Evolutionary conservation across 2,113 vertebrate species (phyloP).

Genomic region (Trochalopteron elliotii): DNA sequence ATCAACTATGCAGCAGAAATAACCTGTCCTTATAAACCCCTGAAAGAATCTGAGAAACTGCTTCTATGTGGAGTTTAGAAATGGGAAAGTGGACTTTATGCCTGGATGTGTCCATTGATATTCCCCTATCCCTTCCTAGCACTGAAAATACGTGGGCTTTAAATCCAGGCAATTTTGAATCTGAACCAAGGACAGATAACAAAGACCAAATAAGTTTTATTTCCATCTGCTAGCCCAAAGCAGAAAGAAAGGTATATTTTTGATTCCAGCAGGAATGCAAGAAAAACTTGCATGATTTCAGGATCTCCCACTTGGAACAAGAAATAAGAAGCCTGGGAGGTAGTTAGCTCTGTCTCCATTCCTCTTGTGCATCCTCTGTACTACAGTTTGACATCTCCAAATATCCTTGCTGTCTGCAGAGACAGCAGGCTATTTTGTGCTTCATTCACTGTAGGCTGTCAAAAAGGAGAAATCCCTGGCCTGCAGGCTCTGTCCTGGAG

Average conservation of each 20-base stretch:
- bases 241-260: background rate
- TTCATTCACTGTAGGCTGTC: conserved; percentile 46
- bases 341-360: conserved; percentile 28
- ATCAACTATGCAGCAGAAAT: conserved; percentile 20
- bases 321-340: conserved; percentile 8
- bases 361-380: conserved; percentile 26
- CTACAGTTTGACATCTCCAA: conserved; percentile 41
- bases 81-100: background rate
- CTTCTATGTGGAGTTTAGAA: background rate
- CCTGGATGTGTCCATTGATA: background rate
- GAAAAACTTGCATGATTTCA: conserved; percentile 15
- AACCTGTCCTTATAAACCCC: background rate
- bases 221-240: background rate
- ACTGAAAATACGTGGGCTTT: background rate
- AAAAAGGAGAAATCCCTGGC: conserved; percentile 48
- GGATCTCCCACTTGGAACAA: background rate
- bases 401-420: conserved; percentile 37
- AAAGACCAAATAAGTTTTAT: background rate
- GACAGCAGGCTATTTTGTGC: conserved; percentile 52
- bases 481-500: conserved; percentile 17
- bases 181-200: background rate
- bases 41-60: background rate
- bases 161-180: background rate
- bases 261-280: background rate
- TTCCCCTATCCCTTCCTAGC: background rate